Percentiles rank a stretch among this genome's conserved stretches.
These are phyloP conservation scores for Periophthalmus modestus DNA, from an alignment of 2,113 vertebrate species.

Conservation along the genomic window DNA sequence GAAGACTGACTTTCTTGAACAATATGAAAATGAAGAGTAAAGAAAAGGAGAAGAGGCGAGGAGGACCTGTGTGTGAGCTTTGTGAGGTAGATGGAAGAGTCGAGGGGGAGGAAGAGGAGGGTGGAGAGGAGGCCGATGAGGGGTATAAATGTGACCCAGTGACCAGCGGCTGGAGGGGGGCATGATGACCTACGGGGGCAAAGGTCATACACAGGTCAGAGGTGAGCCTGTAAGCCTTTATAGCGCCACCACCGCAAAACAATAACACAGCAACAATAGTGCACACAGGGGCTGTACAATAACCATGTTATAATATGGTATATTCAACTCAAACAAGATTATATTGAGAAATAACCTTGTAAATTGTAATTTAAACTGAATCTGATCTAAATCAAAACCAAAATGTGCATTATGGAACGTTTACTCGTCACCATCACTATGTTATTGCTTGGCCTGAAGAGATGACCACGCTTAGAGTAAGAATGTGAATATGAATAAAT, in stretches of 20 bases:
- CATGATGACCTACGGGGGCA: slow-evolving; percentile 78
- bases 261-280: slow-evolving; percentile 21
- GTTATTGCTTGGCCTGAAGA: neutral
- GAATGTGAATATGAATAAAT: no score
- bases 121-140: slow-evolving; percentile 81
- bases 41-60: slow-evolving; percentile 71
- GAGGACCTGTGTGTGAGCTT: slow-evolving; percentile 77
- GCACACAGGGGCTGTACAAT: slow-evolving; percentile 4
- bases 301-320: neutral
- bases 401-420: neutral
- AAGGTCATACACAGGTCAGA: slow-evolving; percentile 70
- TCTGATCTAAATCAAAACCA: neutral
- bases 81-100: slow-evolving; percentile 79
- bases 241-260: slow-evolving; percentile 17
- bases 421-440: neutral
- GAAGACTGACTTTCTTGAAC: slow-evolving; percentile 14
- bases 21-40: slow-evolving; percentile 39
- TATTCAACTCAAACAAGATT: neutral
- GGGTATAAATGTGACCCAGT: slow-evolving; percentile 82
- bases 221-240: slow-evolving; percentile 21
- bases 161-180: slow-evolving; percentile 79
- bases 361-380: neutral
- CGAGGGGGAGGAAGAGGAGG: slow-evolving; percentile 78
- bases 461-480: no score
- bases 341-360: neutral